phyloP scores from a whole-genome alignment of 2,888 invertebrate genomes.

The Marronus borbonicus region DNA sequence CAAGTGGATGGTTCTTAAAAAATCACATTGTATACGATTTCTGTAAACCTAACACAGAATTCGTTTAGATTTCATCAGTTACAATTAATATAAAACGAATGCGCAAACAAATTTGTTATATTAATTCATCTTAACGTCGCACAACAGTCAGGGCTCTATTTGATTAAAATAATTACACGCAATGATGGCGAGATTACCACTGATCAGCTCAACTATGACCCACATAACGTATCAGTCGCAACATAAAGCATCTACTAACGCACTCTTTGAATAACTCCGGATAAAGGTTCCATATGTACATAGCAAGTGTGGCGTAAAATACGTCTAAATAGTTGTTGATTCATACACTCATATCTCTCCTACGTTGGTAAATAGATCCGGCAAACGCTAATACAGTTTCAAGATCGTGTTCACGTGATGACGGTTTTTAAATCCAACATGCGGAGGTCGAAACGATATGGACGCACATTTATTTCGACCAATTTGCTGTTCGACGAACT shows the following conservation, averaged over 20 bases:
- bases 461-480: slow-evolving; percentile 60
- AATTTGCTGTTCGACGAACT: slow-evolving; percentile 63
- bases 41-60: no score
- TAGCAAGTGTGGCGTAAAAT: slow-evolving; percentile 15
- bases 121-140: slow-evolving; percentile 7
- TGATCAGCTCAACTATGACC: slow-evolving; percentile 49
- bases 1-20: no score
- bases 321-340: slow-evolving; percentile 22
- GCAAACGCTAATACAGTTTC: slow-evolving; percentile 50
- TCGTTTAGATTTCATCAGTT: not conserved
- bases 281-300: not conserved
- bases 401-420: slow-evolving; percentile 51
- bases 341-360: slow-evolving; percentile 58
- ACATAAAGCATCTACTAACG: slow-evolving; percentile 36
- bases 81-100: not conserved
- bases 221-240: slow-evolving; percentile 43
- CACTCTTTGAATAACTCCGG: not conserved
- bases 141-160: not conserved
- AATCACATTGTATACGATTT: no score
- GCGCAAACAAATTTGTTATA: slow-evolving; percentile 9
- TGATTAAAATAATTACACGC: slow-evolving; percentile 40
- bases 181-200: slow-evolving; percentile 31
- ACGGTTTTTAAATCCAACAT: slow-evolving; percentile 50
- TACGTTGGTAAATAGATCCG: slow-evolving; percentile 61
- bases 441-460: slow-evolving; percentile 56